Base-by-base conservation (phyloP, 1,140 invertebrate genomes). In the Cryptotermes secundus region DNA sequence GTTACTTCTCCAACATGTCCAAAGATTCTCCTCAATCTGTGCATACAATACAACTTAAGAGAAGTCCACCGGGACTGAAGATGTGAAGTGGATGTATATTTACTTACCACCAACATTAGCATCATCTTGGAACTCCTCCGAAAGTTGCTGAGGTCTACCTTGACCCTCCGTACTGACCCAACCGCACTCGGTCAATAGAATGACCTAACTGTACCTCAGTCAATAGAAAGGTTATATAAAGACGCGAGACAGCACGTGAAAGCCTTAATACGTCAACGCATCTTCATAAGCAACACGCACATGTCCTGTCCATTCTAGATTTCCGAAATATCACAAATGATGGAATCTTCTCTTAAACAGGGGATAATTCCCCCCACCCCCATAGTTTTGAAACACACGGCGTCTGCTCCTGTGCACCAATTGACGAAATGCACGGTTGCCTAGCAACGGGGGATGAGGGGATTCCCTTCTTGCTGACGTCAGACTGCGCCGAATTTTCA, bases 381-480 rank as follows among this genome's bases (percentile, higher is more conserved):
- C 26, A 0, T 9, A n/a, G 59, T 72, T 72, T 31, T 31, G 59
- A 72, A n/a, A n/a, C 10, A 72, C 26, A 72, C 59, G 26, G 59
- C 9, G 59, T 72, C 59, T 72, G 59, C 59, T 72, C 59, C 59
- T 72, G 59, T 72, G 31, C 26, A 72, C 26, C 59, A 72, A 72
- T 72, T 72, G 59, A 72, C 59, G 59, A 72, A 72, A 72, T 72
- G n/a, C n/a, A 72, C n/a, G 26, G 59, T 72, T n/a, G 59, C 59
- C 59, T 72, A 72, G 59, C 59, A 72, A 72, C 59, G 12, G 26
- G 59, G n/a, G 26, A 72, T 72, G 26, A 72, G 59, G 59, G n/a
- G 59, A 72, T 72, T n/a, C 59, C 59, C 26, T n/a, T 72, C n/a
- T 72, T 72, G 59, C 59, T 72, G 59, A 72, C 59, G 59, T 72